phyloP scores from a whole-genome alignment of 2,113 vertebrate species.

The Nesoenas mayeri region DNA sequence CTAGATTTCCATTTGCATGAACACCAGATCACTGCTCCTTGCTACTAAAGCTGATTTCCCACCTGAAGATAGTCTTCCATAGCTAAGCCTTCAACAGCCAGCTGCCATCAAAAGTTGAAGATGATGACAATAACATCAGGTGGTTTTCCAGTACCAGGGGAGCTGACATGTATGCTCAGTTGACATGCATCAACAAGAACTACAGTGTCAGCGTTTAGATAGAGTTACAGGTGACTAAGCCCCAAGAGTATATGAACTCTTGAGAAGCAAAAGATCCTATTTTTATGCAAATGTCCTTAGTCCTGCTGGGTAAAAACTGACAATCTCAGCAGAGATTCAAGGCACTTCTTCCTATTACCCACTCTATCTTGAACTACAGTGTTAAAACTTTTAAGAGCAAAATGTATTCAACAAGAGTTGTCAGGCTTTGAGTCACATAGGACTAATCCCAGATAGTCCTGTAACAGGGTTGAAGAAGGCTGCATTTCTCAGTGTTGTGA shows the following conservation, averaged over 20 bases:
- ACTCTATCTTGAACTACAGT: neutral
- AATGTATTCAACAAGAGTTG: neutral
- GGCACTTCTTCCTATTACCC: neutral
- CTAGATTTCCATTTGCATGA: neutral
- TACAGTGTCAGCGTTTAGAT: neutral
- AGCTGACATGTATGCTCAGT: neutral
- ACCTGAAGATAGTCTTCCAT: neutral
- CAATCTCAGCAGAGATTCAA: neutral
- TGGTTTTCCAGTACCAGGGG: neutral
- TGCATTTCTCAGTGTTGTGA: neutral
- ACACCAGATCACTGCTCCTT: neutral
- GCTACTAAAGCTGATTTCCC: neutral
- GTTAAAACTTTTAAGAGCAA: neutral
- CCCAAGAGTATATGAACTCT: neutral
- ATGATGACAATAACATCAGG: neutral
- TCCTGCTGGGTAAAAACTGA: neutral
- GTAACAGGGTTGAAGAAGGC: neutral
- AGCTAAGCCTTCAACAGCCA: neutral
- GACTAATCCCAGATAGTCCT: neutral
- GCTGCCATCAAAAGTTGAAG: neutral
- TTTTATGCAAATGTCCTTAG: neutral
- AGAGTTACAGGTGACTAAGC: neutral
- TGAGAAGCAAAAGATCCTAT: neutral
- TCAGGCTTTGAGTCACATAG: neutral
- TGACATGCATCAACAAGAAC: neutral